Percentiles rank a stretch among this genome's conserved stretches.
Conservation (phyloP, 2,888 invertebrate genomes). For the Folsomia candida region DNA sequence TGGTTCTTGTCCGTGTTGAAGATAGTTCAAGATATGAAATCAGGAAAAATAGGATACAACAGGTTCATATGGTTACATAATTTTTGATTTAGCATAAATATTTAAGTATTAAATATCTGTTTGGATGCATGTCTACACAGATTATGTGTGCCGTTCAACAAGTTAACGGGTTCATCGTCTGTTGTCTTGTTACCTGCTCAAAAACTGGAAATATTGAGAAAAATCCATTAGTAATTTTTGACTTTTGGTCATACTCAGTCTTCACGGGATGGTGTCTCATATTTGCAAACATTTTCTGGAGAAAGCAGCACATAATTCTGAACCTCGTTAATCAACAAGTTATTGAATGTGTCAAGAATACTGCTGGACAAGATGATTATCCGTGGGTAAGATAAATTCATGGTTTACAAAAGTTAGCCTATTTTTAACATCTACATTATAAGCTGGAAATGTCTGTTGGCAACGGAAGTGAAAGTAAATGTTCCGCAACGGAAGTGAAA, state of each 20-base stretch:
- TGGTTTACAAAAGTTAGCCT: no score
- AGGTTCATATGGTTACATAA: no score
- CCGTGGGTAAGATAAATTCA: no score
- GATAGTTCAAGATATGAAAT: not conserved
- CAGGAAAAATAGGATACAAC: not conserved
- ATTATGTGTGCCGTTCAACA: not conserved
- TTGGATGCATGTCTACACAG: not conserved
- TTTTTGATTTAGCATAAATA: no score
- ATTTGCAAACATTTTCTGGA: conserved; percentile 2
- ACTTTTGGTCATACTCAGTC: conserved; percentile 10
- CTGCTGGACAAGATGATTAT: no score
- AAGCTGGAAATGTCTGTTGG: no score
- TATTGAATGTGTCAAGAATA: no score
- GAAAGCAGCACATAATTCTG: not conserved
- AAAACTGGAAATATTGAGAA: conserved; percentile 9
- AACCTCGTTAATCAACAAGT: not conserved
- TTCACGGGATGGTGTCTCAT: conserved; percentile 3
- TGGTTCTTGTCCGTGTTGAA: not conserved
- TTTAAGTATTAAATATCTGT: no score
- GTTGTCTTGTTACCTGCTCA: not conserved
- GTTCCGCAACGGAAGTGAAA: no score
- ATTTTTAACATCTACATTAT: no score
- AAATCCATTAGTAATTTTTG: conserved; percentile 5
- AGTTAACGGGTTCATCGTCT: not conserved
- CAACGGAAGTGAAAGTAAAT: no score